Conservation (phyloP, 2,797 vertebrate genomes). For the Rachycentron canadum region DNA sequence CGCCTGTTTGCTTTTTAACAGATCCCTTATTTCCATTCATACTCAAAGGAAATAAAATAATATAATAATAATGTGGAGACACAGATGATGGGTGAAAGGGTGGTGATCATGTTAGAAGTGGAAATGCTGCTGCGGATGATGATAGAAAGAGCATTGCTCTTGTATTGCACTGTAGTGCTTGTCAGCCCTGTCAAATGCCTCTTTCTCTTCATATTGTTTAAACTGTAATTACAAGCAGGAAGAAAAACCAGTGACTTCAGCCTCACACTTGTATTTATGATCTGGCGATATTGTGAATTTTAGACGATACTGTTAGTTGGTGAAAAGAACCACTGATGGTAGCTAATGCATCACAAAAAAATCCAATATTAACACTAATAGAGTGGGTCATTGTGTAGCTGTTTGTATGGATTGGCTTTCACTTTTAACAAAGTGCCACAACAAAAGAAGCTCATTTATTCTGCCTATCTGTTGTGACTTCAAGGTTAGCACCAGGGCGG, state of each 20-base stretch:
- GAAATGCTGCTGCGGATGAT: not conserved
- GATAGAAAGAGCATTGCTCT: not conserved
- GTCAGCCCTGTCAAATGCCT: not conserved
- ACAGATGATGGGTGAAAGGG: not conserved
- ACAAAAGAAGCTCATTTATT: too few species aligned
- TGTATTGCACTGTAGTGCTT: not conserved
- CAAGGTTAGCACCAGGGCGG: not conserved
- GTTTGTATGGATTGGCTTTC: not conserved
- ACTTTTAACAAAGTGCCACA: not conserved
- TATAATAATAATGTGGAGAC: not conserved
- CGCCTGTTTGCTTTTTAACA: constrained; percentile 37
- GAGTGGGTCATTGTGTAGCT: not conserved
- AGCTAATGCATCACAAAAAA: not conserved
- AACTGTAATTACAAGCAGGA: not conserved
- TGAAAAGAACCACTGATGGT: not conserved
- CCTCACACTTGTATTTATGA: not conserved
- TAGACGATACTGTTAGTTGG: not conserved
- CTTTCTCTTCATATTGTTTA: not conserved
- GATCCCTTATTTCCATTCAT: constrained; percentile 9
- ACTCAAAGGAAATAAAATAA: constrained; percentile 3
- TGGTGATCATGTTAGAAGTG: not conserved
- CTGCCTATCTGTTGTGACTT: not conserved
- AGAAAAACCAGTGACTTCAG: not conserved
- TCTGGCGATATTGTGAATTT: not conserved
- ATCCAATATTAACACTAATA: not conserved